These are phyloP conservation scores for Hydra vulgaris DNA, from an alignment of 30 jellyfish, hydroid and myxozoan genomes.

Conservation along the genomic window DNA sequence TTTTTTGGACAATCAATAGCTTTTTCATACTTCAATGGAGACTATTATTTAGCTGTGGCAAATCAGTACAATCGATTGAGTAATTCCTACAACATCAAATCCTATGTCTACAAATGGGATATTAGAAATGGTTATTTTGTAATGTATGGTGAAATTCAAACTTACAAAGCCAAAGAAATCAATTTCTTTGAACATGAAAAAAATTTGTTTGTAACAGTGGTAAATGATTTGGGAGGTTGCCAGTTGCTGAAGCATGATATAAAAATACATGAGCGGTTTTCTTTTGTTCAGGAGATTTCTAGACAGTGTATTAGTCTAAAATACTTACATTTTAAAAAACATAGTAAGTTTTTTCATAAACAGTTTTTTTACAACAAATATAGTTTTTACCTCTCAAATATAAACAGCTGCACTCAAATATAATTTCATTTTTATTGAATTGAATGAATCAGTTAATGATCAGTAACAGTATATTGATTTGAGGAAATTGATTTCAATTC, in stretches of 20 bases:
- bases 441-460: neutral
- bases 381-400: too few species aligned
- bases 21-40: constrained; percentile 5
- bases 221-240: constrained; percentile 31
- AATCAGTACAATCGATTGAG: constrained; percentile 48
- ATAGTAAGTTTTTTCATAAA: constrained; percentile 42
- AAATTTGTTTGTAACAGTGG: constrained; percentile 33
- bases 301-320: neutral
- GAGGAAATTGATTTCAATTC: neutral
- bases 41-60: constrained; percentile 48
- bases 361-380: too few species aligned
- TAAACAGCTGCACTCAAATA: neutral
- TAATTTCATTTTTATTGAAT: neutral
- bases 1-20: constrained; percentile 9
- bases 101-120: constrained; percentile 54
- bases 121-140: constrained; percentile 28
- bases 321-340: constrained; percentile 22
- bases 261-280: constrained; percentile 41
- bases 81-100: constrained; percentile 24
- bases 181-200: constrained; percentile 23
- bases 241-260: constrained; percentile 20
- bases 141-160: constrained; percentile 38
- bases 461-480: too few species aligned
- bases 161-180: constrained; percentile 44
- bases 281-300: constrained; percentile 27